Evolutionary conservation across 2,888 invertebrate genomes (phyloP), one percentile per base, ranked within the genome.

Genomic region (Metacarcinus magister): DNA sequence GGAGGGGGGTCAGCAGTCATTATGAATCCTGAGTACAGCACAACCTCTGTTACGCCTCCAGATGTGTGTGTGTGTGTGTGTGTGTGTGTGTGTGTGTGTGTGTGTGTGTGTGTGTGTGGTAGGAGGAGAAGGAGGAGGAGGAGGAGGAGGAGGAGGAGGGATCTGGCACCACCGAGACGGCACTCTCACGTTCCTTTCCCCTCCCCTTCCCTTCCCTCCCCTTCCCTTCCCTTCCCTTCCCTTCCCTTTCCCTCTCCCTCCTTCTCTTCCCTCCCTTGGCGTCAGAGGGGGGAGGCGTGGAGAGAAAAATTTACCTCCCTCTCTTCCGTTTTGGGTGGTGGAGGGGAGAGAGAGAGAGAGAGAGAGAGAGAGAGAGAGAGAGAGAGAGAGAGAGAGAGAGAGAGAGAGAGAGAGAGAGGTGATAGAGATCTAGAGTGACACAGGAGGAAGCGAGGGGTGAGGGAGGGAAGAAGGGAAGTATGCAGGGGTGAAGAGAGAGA

Each of bases 81-180:
- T 46, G 46, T 46, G 46, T 46, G 46, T 46, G 46, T 46, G 46
- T 46, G 46, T 46, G 46, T 46, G 46, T 46, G 46, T 46, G 46
- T 46, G 46, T 46, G 46, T 46, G 46, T 46, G 46, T 46, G 46
- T 19, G 60, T 19, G 60, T 19, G 60, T 19, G 60, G 19, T 2
- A 4, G 60, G 60, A 60, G 60, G 60, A 60, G 19, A 23, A 60
- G 60, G 28, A 28, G 75, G 75, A 28, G 7, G n/a, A 75, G 75
- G 75, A 75, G 75, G 75, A n/a, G 67, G 67, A n/a, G 67, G 67
- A 67, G 67, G 67, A 67, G 67, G 75, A 75, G 75, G 75, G 28
- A 8, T 2, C 28, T 75, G 75, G 75, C 75, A 75, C 75, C 75
- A 75, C 19, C 8, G 28, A n/a, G 75, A 8, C 75, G 75, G 75